Evolutionary conservation across 2,888 invertebrate species (phyloP).

Genomic region (Heliconius ismenius): DNA sequence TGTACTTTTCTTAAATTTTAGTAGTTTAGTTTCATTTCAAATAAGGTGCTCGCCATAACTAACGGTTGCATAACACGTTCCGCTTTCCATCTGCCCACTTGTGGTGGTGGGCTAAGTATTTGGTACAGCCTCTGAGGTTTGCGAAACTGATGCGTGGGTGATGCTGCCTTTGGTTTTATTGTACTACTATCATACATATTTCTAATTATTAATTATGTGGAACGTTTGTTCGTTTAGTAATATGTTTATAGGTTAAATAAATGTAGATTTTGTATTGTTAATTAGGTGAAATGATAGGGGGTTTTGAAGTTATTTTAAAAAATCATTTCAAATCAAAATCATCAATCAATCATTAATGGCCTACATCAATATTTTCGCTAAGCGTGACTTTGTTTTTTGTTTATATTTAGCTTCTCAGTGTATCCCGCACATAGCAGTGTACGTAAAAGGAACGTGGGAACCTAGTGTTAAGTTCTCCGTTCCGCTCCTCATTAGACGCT

Average conservation of each 20-base stretch:
- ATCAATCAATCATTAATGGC: too few species aligned
- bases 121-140: constrained; percentile 63
- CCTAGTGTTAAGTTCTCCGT: too few species aligned
- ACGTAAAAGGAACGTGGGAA: too few species aligned
- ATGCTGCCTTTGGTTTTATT: constrained; percentile 35
- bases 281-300: too few species aligned
- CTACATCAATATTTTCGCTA: too few species aligned
- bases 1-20: neutral
- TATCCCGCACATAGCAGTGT: too few species aligned
- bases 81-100: constrained; percentile 79
- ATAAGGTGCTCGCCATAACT: constrained; percentile 68
- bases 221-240: neutral
- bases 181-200: constrained; percentile 20
- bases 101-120: constrained; percentile 70
- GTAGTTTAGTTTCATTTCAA: constrained; percentile 58
- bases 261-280: neutral
- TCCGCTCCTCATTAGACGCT: too few species aligned
- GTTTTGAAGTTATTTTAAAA: too few species aligned
- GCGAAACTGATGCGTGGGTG: constrained; percentile 59
- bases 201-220: constrained; percentile 1
- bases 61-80: constrained; percentile 70
- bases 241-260: neutral
- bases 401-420: neutral
- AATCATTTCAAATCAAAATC: too few species aligned
- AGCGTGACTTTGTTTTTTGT: neutral